Conservation (phyloP, 1,140 invertebrate genomes). For the Idris sp. region DNA sequence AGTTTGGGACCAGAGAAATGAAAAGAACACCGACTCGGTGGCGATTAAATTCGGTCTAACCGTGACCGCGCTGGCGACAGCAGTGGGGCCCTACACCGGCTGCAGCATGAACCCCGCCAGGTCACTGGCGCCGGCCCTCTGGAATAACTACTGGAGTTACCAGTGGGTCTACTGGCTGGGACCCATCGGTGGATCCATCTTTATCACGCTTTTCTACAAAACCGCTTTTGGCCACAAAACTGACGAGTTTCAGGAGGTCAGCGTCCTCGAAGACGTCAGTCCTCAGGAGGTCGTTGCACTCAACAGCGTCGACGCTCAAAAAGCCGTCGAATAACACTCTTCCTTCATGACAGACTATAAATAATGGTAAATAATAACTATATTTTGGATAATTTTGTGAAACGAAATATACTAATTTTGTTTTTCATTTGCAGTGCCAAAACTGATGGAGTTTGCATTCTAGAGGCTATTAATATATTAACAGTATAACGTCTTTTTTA, state of each 20-base stretch:
- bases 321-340: slow-evolving; percentile 35
- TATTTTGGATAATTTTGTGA: no score
- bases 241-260: slow-evolving; percentile 12
- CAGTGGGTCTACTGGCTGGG: slow-evolving; percentile 84
- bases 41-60: slow-evolving; percentile 79
- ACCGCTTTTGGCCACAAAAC: slow-evolving; percentile 58
- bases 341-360: not conserved
- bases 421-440: no score
- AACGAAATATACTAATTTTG: no score
- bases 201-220: slow-evolving; percentile 75
- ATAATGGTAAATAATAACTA: no score
- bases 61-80: slow-evolving; percentile 76
- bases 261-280: slow-evolving; percentile 35
- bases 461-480: no score
- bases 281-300: slow-evolving; percentile 64
- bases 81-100: slow-evolving; percentile 82
- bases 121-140: slow-evolving; percentile 87
- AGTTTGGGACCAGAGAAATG: slow-evolving; percentile 80
- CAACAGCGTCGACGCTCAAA: slow-evolving; percentile 67
- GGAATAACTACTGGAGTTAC: slow-evolving; percentile 83
- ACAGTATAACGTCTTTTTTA: no score
- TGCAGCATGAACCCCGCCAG: slow-evolving; percentile 91
- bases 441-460: no score
- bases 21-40: slow-evolving; percentile 76
- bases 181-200: slow-evolving; percentile 75